phyloP scores from a whole-genome alignment of 2,113 vertebrate species.

The Scopus umbretta region DNA sequence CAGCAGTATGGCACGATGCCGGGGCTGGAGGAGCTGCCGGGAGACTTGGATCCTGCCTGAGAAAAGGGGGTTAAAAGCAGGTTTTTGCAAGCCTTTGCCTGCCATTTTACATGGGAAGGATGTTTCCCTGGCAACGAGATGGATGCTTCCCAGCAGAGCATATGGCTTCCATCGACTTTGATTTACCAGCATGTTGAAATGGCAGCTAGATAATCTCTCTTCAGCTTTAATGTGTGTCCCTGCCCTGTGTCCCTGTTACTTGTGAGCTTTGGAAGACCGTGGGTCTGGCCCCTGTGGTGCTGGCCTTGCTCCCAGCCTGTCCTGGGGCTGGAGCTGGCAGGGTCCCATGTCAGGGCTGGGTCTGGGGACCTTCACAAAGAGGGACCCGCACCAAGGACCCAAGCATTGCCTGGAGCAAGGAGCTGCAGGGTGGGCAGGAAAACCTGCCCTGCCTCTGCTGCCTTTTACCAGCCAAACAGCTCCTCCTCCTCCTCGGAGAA shows the following conservation, averaged over 20 bases:
- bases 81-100: constrained; percentile 40
- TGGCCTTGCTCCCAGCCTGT: background rate
- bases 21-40: background rate
- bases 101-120: constrained; percentile 48
- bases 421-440: background rate
- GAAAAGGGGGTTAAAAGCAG: constrained; percentile 37
- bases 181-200: constrained; percentile 40
- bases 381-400: background rate
- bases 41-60: background rate
- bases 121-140: constrained; percentile 63
- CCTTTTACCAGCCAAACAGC: background rate
- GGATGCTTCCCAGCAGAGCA: constrained; percentile 55
- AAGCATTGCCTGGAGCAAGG: background rate
- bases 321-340: background rate
- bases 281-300: background rate
- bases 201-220: constrained; percentile 44
- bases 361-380: background rate
- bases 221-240: background rate
- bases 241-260: background rate
- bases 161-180: constrained; percentile 52
- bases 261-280: background rate
- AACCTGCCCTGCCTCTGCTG: background rate
- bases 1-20: fast-evolving
- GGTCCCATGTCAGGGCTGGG: background rate
- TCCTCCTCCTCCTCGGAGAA: background rate